Evolutionary conservation across 2,888 invertebrate species (phyloP).

Genomic region (Baccha elongata): DNA sequence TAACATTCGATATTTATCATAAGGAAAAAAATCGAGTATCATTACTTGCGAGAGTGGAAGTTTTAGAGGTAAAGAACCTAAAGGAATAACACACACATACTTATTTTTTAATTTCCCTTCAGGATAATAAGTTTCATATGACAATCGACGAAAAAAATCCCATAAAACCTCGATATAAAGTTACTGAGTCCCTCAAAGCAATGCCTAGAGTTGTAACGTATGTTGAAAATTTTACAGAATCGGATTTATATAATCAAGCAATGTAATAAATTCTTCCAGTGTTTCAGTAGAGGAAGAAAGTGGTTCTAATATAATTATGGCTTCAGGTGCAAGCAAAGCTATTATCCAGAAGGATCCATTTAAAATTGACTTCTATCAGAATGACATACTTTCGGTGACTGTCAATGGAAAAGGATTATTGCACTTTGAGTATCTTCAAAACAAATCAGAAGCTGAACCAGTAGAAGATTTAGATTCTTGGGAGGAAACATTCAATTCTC

Average conservation of each 20-base stretch:
- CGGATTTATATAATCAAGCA: background rate
- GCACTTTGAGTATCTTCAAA: slow-evolving; percentile 93
- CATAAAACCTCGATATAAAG: slow-evolving; percentile 88
- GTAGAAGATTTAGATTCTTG: slow-evolving; percentile 88
- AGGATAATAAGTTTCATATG: slow-evolving; percentile 91
- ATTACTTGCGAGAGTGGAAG: slow-evolving; percentile 79
- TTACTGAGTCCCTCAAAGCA: slow-evolving; percentile 89
- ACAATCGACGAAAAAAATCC: slow-evolving; percentile 93
- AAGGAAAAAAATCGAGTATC: slow-evolving; percentile 82
- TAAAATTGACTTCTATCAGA: slow-evolving; percentile 90
- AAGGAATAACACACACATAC: background rate
- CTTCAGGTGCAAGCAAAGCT: slow-evolving; percentile 85
- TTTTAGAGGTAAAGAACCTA: slow-evolving; percentile 75
- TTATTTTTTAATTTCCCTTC: background rate
- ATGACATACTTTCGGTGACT: slow-evolving; percentile 88
- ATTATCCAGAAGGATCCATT: slow-evolving; percentile 90
- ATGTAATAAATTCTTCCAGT: background rate
- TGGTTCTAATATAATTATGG: slow-evolving; percentile 84
- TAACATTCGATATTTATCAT: slow-evolving; percentile 89
- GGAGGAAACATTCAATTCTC: slow-evolving; percentile 97
- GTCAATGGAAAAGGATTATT: slow-evolving; percentile 95
- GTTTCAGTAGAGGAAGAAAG: slow-evolving; percentile 81
- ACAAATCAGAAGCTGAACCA: slow-evolving; percentile 84
- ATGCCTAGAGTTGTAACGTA: slow-evolving; percentile 88
- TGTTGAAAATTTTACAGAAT: slow-evolving; percentile 76